Evolutionary conservation across 2,888 invertebrate species (phyloP).

Genomic region (Cryptocheilus praepositus): DNA sequence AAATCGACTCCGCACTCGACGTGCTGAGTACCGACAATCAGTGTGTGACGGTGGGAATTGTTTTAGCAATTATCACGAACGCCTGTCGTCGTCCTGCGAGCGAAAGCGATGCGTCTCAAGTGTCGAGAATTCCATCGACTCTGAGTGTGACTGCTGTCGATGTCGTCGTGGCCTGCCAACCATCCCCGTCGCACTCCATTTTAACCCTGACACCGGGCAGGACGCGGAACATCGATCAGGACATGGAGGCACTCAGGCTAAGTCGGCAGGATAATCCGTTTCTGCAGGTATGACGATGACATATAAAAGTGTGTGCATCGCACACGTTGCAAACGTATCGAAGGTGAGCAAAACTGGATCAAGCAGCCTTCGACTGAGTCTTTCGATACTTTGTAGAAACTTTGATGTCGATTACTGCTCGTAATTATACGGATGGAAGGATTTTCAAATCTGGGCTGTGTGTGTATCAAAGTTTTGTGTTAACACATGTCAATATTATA

Average conservation of each 20-base stretch:
- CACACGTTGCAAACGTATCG: too few species aligned
- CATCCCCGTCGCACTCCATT: constrained; percentile 80
- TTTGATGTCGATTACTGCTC: too few species aligned
- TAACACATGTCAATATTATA: too few species aligned
- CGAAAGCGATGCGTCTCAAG: constrained; percentile 58
- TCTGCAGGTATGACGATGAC: constrained; percentile 78
- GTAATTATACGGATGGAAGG: too few species aligned
- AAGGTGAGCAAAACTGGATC: too few species aligned
- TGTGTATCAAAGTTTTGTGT: too few species aligned
- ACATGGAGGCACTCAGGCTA: constrained; percentile 88
- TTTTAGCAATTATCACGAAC: constrained; percentile 62
- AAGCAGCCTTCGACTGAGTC: too few species aligned
- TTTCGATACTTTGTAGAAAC: too few species aligned
- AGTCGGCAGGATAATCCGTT: constrained; percentile 91
- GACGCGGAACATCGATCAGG: constrained; percentile 87
- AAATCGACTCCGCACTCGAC: neutral
- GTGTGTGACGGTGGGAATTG: constrained; percentile 2
- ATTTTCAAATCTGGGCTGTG: too few species aligned
- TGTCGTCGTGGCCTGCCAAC: constrained; percentile 67
- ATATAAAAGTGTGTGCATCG: too few species aligned
- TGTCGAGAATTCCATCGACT: constrained; percentile 75
- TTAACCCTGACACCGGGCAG: constrained; percentile 84
- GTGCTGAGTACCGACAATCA: neutral
- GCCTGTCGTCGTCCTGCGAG: constrained; percentile 55
- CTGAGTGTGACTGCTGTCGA: constrained; percentile 74